Evolutionary conservation across 1,140 invertebrate species (phyloP).

Genomic region (Halictus rubicundus): DNA sequence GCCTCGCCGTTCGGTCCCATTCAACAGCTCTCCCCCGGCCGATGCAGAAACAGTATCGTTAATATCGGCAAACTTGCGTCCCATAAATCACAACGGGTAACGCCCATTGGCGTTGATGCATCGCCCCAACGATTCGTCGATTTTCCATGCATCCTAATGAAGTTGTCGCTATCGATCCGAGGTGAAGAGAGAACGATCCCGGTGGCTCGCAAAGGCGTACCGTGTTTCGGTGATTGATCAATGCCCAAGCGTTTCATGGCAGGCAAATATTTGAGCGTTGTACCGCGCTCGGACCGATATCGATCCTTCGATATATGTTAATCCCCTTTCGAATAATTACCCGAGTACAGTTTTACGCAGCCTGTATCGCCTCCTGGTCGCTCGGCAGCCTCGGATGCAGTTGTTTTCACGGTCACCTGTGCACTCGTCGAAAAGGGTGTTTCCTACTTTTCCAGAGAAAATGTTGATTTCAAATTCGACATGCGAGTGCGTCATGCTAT

Average conservation of each 20-base stretch:
- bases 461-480: too few relatives aligned
- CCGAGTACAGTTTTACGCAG: too few relatives aligned
- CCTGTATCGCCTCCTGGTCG: too few relatives aligned
- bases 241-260: too few relatives aligned
- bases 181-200: not conserved
- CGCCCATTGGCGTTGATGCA: slow-evolving; percentile 43
- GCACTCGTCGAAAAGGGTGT: too few relatives aligned
- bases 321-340: too few relatives aligned
- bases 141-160: slow-evolving; percentile 59
- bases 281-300: not conserved
- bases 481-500: too few relatives aligned
- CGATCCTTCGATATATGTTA: not conserved
- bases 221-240: slow-evolving; percentile 30
- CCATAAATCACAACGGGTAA: slow-evolving; percentile 52
- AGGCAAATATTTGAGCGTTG: slow-evolving; percentile 12
- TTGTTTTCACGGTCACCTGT: too few relatives aligned
- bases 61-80: slow-evolving; percentile 31
- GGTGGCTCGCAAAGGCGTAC: not conserved
- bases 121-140: slow-evolving; percentile 53
- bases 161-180: slow-evolving; percentile 33
- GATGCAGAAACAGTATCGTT: slow-evolving; percentile 6
- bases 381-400: too few relatives aligned
- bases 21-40: too few relatives aligned
- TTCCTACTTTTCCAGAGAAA: too few relatives aligned
- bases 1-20: too few relatives aligned